A percentile compares a stretch with the other conserved stretches of the same genome.
These are phyloP conservation scores for Oppia nitens DNA, from an alignment of 1,140 invertebrate genomes.

Conservation along the genomic window DNA sequence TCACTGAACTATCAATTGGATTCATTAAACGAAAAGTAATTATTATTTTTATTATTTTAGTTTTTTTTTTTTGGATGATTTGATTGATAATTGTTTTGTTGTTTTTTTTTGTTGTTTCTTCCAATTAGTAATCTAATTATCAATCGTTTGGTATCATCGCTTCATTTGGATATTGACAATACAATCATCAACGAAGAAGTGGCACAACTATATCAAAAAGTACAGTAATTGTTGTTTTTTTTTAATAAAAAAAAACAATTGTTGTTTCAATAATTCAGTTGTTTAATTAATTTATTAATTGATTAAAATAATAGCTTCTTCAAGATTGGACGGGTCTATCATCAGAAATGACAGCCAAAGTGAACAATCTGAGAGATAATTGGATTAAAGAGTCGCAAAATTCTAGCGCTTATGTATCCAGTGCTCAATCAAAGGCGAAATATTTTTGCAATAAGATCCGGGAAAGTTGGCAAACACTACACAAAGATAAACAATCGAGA, in stretches of 20 bases:
- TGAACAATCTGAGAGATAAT: conserved; percentile 42
- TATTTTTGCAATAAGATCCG: conserved; percentile 55
- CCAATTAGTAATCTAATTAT: background rate
- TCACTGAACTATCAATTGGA: conserved; percentile 12
- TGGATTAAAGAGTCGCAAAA: conserved; percentile 50
- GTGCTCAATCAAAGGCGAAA: conserved; percentile 46
- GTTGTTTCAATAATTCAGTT: no score
- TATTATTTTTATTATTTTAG: background rate
- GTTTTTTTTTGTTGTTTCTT: no score
- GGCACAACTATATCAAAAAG: background rate
- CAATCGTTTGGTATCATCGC: background rate
- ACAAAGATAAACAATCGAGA: conserved; percentile 59
- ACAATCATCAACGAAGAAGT: background rate
- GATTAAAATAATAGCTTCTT: background rate
- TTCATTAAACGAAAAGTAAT: conserved; percentile 1
- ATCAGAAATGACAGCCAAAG: conserved; percentile 30
- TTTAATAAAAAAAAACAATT: no score
- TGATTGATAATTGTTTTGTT: no score
- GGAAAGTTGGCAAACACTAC: conserved; percentile 78
- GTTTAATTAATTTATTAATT: background rate
- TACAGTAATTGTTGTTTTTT: no score
- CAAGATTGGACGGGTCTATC: background rate
- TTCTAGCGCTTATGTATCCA: conserved; percentile 28
- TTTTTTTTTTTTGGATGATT: background rate
- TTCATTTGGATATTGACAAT: background rate